Percentiles rank a stretch among this genome's conserved stretches.
phyloP scores from a whole-genome alignment of 1,140 invertebrate genomes.

The Stegodyphus mimosarum region DNA sequence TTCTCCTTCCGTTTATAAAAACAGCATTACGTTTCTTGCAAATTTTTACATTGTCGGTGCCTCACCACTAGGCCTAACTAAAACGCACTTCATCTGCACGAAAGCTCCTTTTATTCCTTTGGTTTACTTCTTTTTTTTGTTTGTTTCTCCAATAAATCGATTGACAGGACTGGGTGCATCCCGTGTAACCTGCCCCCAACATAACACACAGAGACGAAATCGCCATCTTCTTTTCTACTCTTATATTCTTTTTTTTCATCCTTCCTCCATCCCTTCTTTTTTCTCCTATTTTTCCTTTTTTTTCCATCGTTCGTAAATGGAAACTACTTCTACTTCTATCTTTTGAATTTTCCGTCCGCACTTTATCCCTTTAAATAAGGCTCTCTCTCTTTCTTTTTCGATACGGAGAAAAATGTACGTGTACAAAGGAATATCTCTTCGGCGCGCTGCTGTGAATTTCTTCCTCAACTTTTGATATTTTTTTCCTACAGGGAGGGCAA shows the following conservation, averaged over 20 bases:
- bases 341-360: slow-evolving; percentile 7
- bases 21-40: too few species aligned
- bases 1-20: too few species aligned
- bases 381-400: slow-evolving; percentile 3
- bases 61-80: not conserved
- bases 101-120: not conserved
- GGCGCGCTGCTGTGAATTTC: too few species aligned
- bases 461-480: too few species aligned
- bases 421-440: not conserved
- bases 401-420: not conserved
- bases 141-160: not conserved
- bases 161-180: not conserved
- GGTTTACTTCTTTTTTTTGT: not conserved
- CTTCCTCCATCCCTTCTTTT: not conserved
- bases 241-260: too few species aligned
- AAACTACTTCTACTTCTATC: slow-evolving; percentile 4
- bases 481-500: too few species aligned
- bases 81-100: not conserved
- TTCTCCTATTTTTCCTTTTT: not conserved
- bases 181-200: not conserved
- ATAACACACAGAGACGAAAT: not conserved
- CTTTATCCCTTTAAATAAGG: not conserved
- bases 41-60: too few species aligned
- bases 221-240: too few species aligned
- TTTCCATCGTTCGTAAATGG: slow-evolving; percentile 6